Conservation (phyloP, 1,140 invertebrate genomes). For the Papilio aristodemus region DNA sequence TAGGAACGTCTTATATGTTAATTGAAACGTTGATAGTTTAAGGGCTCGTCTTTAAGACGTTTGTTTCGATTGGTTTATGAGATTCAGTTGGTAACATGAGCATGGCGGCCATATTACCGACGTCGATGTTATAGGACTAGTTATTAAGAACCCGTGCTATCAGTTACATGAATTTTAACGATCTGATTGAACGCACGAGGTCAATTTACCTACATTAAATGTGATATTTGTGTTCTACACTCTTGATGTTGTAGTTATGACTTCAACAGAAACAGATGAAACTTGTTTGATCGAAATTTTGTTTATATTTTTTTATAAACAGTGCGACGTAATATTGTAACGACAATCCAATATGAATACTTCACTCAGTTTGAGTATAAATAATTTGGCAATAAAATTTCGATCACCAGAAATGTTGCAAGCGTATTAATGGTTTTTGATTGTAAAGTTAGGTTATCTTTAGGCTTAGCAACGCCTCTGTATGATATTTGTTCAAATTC, state of each 20-base stretch:
- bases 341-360: too few relatives aligned
- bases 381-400: too few relatives aligned
- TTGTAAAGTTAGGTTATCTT: too few relatives aligned
- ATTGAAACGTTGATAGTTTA: conserved; percentile 73
- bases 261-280: not conserved
- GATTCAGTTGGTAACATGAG: conserved; percentile 54
- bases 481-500: too few relatives aligned
- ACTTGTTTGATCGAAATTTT: not conserved
- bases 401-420: too few relatives aligned
- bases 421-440: too few relatives aligned
- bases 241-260: not conserved
- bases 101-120: conserved; percentile 37
- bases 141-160: conserved; percentile 61
- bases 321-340: too few relatives aligned
- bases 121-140: conserved; percentile 51
- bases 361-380: too few relatives aligned
- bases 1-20: conserved; percentile 75
- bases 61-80: conserved; percentile 66
- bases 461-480: too few relatives aligned
- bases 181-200: conserved; percentile 43
- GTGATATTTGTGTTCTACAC: not conserved
- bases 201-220: conserved; percentile 29
- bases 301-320: not conserved
- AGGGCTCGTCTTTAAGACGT: conserved; percentile 62
- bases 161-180: conserved; percentile 70